Evolutionary conservation across 2,113 vertebrate genomes (phyloP), one percentile per base, ranked within the genome.

Genomic region (Ardeotis arabs): DNA sequence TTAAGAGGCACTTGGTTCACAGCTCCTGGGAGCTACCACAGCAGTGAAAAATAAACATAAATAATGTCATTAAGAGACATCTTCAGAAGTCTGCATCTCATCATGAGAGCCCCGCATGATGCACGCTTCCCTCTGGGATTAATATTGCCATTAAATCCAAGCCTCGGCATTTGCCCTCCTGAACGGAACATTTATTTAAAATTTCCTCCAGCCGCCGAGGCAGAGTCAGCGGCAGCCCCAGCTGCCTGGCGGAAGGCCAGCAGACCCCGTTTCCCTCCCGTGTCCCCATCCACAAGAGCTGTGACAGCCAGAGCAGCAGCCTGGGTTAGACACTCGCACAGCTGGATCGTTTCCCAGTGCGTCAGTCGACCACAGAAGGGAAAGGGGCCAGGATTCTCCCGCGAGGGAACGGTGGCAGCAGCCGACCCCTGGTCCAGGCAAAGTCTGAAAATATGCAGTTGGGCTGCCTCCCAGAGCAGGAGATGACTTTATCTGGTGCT

Each of bases 1-100:
- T 96, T 95, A 94, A 96, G 91, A 96, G 90, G 52, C 90, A 82
- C 93, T 97, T 93, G 84, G 89, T 89, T 89, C 84, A 73, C 44
- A 93, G 81, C 95, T 96, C 81, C 93, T 93, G 93, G 74, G 84
- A 96, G 66, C 91, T 95, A 93, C 89, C 84, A 78, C 72, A 93
- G 79, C 24, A 74, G 56, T 75, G 85, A 80, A 97, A 97, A 93
- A 90, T 75, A 96, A 95, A 95, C 78, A 93, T 73, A 94, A 96
- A 94, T 90, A 95, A 90, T 81, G 52, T 69, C 35, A 91, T 88
- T 86, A 84, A 93, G 47, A 84, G 79, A 93, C 53, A 81, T 75
- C 85, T 95, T 92, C 90, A 92, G 87, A 94, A 88, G 75, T 31
- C 39, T 84, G 63, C 55, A n/a, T 77, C 93, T 90, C 75, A 21